These are phyloP conservation scores for Teinopalpus imperialis DNA, from an alignment of 2,888 invertebrate genomes.

Conservation along the genomic window DNA sequence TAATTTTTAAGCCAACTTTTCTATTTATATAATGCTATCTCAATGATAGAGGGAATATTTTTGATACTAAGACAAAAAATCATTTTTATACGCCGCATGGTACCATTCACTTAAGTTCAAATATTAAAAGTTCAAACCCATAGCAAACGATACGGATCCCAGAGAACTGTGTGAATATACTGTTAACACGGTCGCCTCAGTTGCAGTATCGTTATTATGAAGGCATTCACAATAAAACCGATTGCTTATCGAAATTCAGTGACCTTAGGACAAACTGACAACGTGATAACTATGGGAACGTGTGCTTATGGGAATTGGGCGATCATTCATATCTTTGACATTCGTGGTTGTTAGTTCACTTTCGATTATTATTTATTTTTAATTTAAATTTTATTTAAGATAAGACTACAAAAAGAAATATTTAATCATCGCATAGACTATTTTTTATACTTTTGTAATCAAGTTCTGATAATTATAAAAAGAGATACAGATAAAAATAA, in stretches of 20 bases:
- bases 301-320: slow-evolving; percentile 60
- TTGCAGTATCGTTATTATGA: slow-evolving; percentile 26
- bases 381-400: neutral
- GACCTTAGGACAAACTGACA: slow-evolving; percentile 53
- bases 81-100: too few species aligned
- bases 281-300: slow-evolving; percentile 66
- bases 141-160: neutral
- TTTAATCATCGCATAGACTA: neutral
- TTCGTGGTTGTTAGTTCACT: slow-evolving; percentile 14
- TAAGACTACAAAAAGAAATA: neutral
- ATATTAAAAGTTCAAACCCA: too few species aligned
- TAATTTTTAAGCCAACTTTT: too few species aligned
- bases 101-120: too few species aligned
- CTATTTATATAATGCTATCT: too few species aligned
- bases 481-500: slow-evolving; percentile 11
- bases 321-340: slow-evolving; percentile 34
- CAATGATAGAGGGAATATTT: too few species aligned
- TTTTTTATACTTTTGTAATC: slow-evolving; percentile 6
- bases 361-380: slow-evolving; percentile 18
- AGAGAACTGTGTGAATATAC: slow-evolving; percentile 17
- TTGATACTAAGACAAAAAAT: too few species aligned
- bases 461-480: too few species aligned
- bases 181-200: slow-evolving; percentile 21
- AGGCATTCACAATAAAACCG: slow-evolving; percentile 36
- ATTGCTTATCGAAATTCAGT: slow-evolving; percentile 58